Evolutionary conservation across 2,797 vertebrate genomes (phyloP), one percentile per base, ranked within the genome.

Genomic region (Morus bassanus): DNA sequence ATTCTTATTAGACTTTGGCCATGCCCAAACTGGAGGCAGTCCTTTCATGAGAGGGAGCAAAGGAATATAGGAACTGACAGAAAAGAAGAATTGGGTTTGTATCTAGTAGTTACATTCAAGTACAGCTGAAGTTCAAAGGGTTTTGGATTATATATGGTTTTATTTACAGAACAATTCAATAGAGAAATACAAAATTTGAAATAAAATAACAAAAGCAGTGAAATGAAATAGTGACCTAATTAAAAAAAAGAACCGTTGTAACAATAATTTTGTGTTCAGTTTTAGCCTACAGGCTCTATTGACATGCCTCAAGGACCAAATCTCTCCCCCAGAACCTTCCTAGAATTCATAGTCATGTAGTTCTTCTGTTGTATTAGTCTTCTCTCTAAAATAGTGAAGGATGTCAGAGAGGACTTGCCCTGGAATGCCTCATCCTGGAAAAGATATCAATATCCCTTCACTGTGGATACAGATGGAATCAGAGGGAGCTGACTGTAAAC

Each of bases 111-210:
- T 85, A 72, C 24, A 27, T 75, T 75, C 21, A 68, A 85, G 19
- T 33, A 51, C 4, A 67, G 7, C 7, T 81, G 82, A 80, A 91
- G 92, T 88, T 63, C 22, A 72, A 56, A 85, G 14, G 5, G 5
- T 0, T 64, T 72, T 70, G 6, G 4, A n/a, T 67, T 79, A 56
- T 10, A 27, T 35, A 19, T 1, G 0, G 6, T 45, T 61, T 67
- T 91, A 70, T 90, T 92, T 76, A 51, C 9, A 82, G 30, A 75
- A 46, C 13, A 93, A 82, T 45, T 67, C 6, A 57, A 19, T 13
- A n/a, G 43, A 76, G 9, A 89, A 85, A 68, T 18, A 25, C 1
- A 59, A 22, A 69, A 27, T 28, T 54, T 64, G 14, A 89, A 92
- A 78, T 18, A 64, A 81, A 91, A 67, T 14, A 46, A 59, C 33